These are phyloP conservation scores for Caenorhabditis remanei DNA, from an alignment of 1,140 invertebrate genomes.

Conservation along the genomic window DNA sequence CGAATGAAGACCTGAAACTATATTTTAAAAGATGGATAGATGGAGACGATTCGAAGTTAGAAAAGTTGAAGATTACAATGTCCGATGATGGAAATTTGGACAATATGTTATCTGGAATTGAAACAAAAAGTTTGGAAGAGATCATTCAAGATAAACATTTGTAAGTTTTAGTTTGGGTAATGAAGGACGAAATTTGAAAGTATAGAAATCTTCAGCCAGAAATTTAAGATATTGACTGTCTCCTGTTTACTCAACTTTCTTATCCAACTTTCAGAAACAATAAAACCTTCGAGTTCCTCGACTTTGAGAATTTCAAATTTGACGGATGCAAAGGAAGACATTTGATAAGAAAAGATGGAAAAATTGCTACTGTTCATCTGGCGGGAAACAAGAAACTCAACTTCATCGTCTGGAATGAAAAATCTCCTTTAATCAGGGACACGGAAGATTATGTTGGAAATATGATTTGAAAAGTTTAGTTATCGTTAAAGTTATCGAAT, in stretches of 20 bases:
- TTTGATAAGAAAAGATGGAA: background rate
- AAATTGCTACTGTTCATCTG: background rate
- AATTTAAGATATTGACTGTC: no score
- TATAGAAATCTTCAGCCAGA: no score
- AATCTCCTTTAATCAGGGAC: background rate
- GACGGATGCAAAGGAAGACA: background rate
- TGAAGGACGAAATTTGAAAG: no score
- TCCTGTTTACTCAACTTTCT: no score
- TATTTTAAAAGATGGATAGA: background rate
- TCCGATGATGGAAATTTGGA: background rate
- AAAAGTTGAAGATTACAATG: background rate
- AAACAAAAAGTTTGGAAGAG: background rate
- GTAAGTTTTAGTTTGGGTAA: no score
- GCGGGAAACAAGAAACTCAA: background rate
- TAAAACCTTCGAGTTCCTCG: background rate
- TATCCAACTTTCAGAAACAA: background rate
- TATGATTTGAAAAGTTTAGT: no score
- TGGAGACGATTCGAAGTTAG: background rate
- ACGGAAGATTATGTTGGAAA: no score
- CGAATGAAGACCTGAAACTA: background rate
- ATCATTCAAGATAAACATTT: background rate
- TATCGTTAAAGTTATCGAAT: no score
- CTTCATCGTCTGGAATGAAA: background rate
- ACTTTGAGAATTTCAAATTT: background rate
- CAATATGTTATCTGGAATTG: background rate